Percentiles rank a stretch among this genome's conserved stretches.
These are phyloP conservation scores for Origma solitaria DNA, from an alignment of 2,113 vertebrate genomes.

Conservation along the genomic window DNA sequence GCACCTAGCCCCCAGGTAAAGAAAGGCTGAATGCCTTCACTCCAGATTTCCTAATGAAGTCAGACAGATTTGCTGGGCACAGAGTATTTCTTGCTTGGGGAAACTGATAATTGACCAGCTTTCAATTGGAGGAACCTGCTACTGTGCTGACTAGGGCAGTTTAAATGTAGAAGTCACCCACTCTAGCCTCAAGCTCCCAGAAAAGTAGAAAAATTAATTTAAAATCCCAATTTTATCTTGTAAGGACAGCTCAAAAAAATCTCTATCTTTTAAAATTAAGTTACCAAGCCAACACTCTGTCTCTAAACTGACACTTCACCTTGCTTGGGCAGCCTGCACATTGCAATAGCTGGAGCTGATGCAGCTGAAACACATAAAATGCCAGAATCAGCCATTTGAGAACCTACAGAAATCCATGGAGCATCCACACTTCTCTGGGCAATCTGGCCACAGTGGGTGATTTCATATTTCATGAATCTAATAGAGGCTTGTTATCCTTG, in stretches of 20 bases:
- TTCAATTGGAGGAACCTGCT: background rate
- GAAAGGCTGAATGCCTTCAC: background rate
- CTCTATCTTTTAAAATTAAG: conserved; percentile 39
- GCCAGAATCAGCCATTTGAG: background rate
- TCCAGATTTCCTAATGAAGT: background rate
- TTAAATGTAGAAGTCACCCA: conserved; percentile 15
- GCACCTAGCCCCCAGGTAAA: background rate
- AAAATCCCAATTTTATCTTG: background rate
- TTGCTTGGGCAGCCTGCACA: background rate
- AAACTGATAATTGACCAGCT: conserved; percentile 23
- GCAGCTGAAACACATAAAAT: background rate
- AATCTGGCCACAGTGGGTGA: background rate
- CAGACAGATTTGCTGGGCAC: conserved; percentile 23
- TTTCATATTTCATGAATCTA: background rate
- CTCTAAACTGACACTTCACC: conserved; percentile 20
- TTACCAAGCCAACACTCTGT: conserved; percentile 19
- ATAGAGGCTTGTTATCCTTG: background rate
- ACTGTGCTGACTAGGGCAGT: conserved; percentile 15
- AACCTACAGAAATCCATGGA: background rate
- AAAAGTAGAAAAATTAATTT: conserved; percentile 9
- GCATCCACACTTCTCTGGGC: background rate
- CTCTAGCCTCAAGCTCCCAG: background rate
- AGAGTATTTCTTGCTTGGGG: background rate
- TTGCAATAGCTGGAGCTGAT: background rate
- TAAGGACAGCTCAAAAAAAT: background rate